phyloP scores from a whole-genome alignment of 2,797 vertebrate genomes.

The Syngnathus rostellatus region DNA sequence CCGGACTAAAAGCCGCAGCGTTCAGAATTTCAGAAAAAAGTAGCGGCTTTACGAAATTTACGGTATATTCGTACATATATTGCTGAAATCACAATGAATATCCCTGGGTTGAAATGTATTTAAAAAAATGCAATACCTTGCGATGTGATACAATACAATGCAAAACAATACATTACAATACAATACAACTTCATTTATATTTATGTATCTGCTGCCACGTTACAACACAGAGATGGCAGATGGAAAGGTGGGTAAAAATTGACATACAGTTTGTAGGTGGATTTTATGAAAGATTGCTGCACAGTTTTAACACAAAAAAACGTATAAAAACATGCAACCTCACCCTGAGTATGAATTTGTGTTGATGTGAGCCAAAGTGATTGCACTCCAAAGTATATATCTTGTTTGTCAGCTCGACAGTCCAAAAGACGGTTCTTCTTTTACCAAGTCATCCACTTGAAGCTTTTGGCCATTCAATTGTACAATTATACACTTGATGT shows the following conservation, averaged over 20 bases:
- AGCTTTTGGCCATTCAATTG: slow-evolving; percentile 8
- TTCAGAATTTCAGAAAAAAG: no score
- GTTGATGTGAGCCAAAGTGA: background rate
- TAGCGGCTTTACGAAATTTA: no score
- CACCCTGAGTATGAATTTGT: slow-evolving; percentile 12
- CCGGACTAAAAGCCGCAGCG: no score
- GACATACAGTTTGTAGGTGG: slow-evolving; percentile 8
- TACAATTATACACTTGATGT: background rate
- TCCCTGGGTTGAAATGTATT: no score
- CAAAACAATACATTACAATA: no score
- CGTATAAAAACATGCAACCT: slow-evolving; percentile 17
- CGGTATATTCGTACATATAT: no score
- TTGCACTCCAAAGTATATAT: background rate
- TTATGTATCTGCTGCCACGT: background rate
- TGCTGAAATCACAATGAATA: no score
- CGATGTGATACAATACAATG: no score
- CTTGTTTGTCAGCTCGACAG: slow-evolving; percentile 11
- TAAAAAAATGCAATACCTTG: no score
- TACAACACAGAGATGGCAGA: slow-evolving; percentile 9
- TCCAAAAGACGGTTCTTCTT: slow-evolving; percentile 7
- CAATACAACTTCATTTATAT: no score
- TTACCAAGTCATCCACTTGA: slow-evolving; percentile 11
- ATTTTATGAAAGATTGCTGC: background rate
- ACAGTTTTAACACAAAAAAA: background rate
- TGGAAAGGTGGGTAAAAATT: slow-evolving; percentile 21